phyloP scores from a whole-genome alignment of 2,113 vertebrate genomes.

The Pollimyrus isidori region DNA sequence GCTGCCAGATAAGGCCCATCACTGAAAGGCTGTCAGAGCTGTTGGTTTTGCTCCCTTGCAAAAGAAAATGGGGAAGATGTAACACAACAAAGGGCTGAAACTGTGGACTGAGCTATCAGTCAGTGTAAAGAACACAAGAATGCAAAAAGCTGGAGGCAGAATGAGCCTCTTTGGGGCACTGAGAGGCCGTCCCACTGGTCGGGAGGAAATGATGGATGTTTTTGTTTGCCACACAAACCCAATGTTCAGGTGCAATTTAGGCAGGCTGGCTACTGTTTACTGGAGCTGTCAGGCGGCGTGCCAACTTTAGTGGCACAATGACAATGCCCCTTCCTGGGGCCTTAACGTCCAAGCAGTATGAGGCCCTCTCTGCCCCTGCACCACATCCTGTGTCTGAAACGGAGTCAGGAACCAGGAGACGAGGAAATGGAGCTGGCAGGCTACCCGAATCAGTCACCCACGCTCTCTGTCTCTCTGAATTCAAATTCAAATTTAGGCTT shows the following conservation, averaged over 20 bases:
- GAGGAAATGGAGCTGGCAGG: background rate
- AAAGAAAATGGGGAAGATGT: background rate
- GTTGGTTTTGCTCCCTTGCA: background rate
- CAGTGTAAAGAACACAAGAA: background rate
- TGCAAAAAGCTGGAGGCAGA: background rate
- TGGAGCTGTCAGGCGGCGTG: background rate
- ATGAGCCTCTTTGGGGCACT: background rate
- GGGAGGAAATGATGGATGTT: background rate
- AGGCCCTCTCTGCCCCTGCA: background rate
- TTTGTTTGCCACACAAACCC: background rate
- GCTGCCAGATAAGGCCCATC: background rate
- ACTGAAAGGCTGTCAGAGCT: background rate
- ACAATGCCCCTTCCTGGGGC: background rate
- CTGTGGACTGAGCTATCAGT: background rate
- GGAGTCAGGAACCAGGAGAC: background rate
- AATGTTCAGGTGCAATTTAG: background rate
- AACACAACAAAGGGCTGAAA: background rate
- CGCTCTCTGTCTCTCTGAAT: constrained; percentile 2
- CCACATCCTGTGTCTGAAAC: background rate
- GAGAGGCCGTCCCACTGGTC: background rate
- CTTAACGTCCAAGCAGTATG: background rate
- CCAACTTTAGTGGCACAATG: background rate
- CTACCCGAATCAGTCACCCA: background rate
- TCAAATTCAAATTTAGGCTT: background rate
- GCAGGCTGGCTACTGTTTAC: background rate